Conservation (phyloP, 2,797 vertebrate species). For the Phataginus tetradactyla region DNA sequence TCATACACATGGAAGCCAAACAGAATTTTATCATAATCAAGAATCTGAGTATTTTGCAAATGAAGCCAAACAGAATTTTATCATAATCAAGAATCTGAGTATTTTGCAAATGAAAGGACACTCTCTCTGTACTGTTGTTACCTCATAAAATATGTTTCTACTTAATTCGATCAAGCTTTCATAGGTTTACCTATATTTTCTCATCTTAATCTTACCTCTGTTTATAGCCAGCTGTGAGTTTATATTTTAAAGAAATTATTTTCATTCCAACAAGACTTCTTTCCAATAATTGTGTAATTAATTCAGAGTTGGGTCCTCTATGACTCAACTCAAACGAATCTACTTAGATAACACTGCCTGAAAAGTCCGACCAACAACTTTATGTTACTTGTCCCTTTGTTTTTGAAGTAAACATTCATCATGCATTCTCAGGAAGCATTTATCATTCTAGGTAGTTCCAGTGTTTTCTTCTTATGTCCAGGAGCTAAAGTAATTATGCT, state of each 20-base stretch:
- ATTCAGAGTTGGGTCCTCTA: neutral
- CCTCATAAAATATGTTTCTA: conserved; percentile 2
- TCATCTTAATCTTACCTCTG: neutral
- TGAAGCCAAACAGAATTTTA: neutral
- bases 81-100: neutral
- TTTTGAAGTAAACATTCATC: neutral
- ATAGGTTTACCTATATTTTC: neutral
- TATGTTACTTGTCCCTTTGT: neutral
- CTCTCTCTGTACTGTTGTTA: neutral
- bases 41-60: neutral
- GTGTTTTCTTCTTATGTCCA: conserved; percentile 8
- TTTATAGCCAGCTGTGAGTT: neutral
- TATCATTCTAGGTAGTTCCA: neutral
- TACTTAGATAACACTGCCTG: neutral
- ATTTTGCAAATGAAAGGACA: conserved; percentile 17
- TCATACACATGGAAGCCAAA: neutral
- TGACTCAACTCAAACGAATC: neutral
- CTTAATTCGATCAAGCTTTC: neutral
- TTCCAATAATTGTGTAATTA: neutral
- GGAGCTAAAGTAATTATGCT: neutral
- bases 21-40: neutral
- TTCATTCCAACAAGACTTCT: neutral
- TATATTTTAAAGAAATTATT: conserved; percentile 45
- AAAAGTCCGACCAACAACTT: neutral
- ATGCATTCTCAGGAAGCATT: conserved; percentile 36